phyloP scores from a whole-genome alignment of 2,888 invertebrate genomes.

The Zeuzera pyrina region DNA sequence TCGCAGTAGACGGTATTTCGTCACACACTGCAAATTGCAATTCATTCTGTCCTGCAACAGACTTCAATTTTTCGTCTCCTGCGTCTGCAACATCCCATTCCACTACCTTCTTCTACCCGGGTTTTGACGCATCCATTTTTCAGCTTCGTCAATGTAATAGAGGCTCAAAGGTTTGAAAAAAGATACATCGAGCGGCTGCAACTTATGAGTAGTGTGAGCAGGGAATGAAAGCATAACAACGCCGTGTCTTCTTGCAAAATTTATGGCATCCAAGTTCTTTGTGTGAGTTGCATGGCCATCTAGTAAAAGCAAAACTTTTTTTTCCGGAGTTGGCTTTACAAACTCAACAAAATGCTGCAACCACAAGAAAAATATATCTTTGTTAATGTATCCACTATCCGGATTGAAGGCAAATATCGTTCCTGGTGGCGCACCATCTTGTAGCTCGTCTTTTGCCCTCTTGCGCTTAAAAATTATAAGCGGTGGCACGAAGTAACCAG shows the following conservation, averaged over 20 bases:
- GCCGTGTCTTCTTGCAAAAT: not conserved
- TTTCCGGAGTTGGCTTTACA: too few species aligned
- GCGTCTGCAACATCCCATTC: too few species aligned
- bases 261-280: too few species aligned
- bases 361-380: conserved; percentile 23
- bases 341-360: conserved; percentile 19
- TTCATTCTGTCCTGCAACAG: too few species aligned
- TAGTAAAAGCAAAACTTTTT: too few species aligned
- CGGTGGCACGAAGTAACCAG: conserved; percentile 18
- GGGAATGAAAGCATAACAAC: not conserved
- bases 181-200: not conserved
- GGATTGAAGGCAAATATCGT: conserved; percentile 26
- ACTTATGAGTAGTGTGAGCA: not conserved
- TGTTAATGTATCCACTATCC: conserved; percentile 28
- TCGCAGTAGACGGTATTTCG: too few species aligned
- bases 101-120: too few species aligned
- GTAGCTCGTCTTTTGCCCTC: conserved; percentile 24
- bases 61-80: too few species aligned
- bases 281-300: too few species aligned
- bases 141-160: conserved; percentile 1
- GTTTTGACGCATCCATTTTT: not conserved
- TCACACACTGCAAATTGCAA: too few species aligned
- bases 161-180: conserved; percentile 1
- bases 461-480: conserved; percentile 26
- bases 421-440: conserved; percentile 28